Evolutionary conservation across 2,113 vertebrate species (phyloP).

Genomic region (Piliocolobus tephrosceles): DNA sequence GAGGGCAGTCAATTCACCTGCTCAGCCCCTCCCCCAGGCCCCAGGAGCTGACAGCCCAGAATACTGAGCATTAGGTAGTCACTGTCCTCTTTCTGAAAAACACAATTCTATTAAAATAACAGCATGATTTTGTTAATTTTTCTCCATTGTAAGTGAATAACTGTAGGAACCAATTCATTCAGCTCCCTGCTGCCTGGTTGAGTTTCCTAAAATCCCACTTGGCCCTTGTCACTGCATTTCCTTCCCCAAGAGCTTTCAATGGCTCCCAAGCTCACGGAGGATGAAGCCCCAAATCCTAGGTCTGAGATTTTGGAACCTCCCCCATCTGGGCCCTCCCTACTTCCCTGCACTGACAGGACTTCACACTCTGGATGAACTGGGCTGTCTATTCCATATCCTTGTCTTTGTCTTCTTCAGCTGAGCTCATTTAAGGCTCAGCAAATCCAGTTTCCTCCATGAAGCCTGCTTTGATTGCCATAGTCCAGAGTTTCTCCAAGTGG

Average conservation of each 20-base stretch:
- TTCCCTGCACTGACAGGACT: neutral
- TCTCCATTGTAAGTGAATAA: slow-evolving; percentile 35
- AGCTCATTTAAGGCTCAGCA: neutral
- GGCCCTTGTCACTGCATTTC: neutral
- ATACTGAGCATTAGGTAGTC: slow-evolving; percentile 35
- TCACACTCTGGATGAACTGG: neutral
- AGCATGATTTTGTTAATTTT: slow-evolving; percentile 61
- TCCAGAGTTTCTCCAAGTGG: neutral
- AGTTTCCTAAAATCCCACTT: slow-evolving; percentile 2
- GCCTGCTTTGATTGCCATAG: neutral
- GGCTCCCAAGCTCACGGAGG: neutral
- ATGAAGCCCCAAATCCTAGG: neutral
- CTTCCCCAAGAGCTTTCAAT: neutral
- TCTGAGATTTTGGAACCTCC: neutral
- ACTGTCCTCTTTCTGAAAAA: neutral
- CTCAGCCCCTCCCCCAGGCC: neutral
- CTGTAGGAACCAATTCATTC: slow-evolving; percentile 9
- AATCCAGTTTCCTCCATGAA: neutral
- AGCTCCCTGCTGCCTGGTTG: slow-evolving; percentile 32
- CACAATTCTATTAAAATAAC: slow-evolving; percentile 69
- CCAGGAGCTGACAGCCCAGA: slow-evolving; percentile 8
- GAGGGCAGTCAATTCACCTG: neutral
- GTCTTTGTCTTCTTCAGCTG: neutral
- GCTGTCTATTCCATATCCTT: neutral
- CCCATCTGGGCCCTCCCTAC: neutral